Percentiles rank a stretch among this genome's conserved stretches.
Evolutionary conservation across 2,113 vertebrate species (phyloP).

Genomic region (Atrichornis clamosus): DNA sequence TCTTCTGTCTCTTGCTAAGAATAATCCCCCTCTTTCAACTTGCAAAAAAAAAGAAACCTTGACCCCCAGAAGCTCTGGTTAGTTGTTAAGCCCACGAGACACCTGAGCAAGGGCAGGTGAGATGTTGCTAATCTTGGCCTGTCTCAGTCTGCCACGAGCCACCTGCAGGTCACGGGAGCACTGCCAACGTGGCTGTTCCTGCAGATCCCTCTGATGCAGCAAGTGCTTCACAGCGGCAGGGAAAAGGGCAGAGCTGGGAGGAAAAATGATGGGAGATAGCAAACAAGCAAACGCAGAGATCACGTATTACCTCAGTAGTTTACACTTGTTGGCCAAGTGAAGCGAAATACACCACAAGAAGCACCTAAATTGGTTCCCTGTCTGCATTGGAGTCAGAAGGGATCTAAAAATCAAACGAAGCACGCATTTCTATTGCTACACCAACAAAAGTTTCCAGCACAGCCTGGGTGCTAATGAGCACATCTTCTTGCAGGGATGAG

Average conservation of each 20-base stretch:
- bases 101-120: not conserved
- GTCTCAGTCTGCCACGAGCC: not conserved
- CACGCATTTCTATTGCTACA: not conserved
- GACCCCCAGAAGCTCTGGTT: not conserved
- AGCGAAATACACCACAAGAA: not conserved
- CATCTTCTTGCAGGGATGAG: not conserved
- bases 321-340: not conserved
- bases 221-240: not conserved
- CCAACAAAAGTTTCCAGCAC: not conserved
- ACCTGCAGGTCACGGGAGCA: not conserved
- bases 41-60: not conserved
- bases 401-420: not conserved
- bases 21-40: not conserved
- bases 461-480: not conserved
- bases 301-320: not conserved
- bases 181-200: not conserved
- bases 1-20: not conserved
- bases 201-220: not conserved
- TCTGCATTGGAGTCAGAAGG: not conserved
- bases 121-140: not conserved
- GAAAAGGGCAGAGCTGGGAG: not conserved
- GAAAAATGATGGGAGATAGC: not conserved
- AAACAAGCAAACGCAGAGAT: not conserved
- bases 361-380: not conserved
- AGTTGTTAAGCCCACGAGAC: not conserved